These are phyloP conservation scores for Virgularia gustaviana DNA, from an alignment of 92 coral and sea anemone genomes.

Conservation along the genomic window DNA sequence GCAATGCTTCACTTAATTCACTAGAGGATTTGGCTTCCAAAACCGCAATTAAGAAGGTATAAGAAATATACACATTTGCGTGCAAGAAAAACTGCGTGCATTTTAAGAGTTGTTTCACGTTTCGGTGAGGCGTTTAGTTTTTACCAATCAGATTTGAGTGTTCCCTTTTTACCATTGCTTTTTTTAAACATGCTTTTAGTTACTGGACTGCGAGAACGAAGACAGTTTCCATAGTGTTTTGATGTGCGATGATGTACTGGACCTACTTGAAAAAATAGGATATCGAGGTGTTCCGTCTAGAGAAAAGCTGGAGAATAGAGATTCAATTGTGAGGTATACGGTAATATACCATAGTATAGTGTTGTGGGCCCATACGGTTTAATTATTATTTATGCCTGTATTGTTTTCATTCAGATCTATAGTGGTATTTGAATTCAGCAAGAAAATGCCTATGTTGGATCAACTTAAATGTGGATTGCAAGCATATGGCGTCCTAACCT, in stretches of 20 bases:
- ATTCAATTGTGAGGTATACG: constrained; percentile 47
- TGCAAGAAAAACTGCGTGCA: too few species aligned
- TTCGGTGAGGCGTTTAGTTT: neutral
- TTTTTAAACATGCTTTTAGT: too few species aligned
- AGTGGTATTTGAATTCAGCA: constrained; percentile 56
- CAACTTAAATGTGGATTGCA: constrained; percentile 52
- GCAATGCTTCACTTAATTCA: constrained; percentile 27
- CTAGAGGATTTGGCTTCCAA: constrained; percentile 40
- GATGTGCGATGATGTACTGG: constrained; percentile 46
- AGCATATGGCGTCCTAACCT: constrained; percentile 33
- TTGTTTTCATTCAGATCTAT: too few species aligned
- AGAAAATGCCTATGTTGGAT: constrained; percentile 58
- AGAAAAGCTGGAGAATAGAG: constrained; percentile 45
- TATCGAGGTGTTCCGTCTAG: constrained; percentile 52
- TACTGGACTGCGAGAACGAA: constrained; percentile 32
- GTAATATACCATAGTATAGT: too few species aligned
- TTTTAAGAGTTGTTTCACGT: too few species aligned
- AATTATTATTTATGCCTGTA: too few species aligned
- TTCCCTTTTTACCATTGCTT: too few species aligned
- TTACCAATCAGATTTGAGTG: neutral
- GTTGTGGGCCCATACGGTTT: too few species aligned
- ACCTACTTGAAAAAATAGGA: constrained; percentile 39
- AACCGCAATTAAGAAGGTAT: constrained; percentile 52
- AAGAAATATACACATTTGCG: neutral
- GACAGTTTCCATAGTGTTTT: constrained; percentile 29